phyloP scores from a whole-genome alignment of 92 coral and sea anemone genomes.

The Epizoanthus scotinus region DNA sequence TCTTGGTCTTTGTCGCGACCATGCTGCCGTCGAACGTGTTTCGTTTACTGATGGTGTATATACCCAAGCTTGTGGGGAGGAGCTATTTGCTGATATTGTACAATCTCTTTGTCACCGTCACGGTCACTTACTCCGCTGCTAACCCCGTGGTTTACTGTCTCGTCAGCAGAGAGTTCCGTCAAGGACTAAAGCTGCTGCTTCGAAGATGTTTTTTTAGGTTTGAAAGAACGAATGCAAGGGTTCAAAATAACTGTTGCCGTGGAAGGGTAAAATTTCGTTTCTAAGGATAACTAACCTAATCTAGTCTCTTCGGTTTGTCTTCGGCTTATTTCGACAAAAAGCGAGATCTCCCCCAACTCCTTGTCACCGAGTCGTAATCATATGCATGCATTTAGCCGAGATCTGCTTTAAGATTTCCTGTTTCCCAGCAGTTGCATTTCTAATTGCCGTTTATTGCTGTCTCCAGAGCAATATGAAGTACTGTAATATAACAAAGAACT shows the following conservation, averaged over 20 bases:
- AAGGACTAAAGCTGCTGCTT: conserved; percentile 11
- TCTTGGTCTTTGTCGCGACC: conserved; percentile 17
- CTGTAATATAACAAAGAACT: neutral
- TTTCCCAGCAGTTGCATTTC: neutral
- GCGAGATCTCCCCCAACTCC: neutral
- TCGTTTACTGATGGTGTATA: conserved; percentile 17
- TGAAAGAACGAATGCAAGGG: neutral
- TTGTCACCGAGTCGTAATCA: neutral
- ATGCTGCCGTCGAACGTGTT: conserved; percentile 27
- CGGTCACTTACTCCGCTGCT: conserved; percentile 17
- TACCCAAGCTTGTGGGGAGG: neutral
- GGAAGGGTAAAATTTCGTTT: conserved; percentile 6
- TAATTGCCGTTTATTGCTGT: neutral
- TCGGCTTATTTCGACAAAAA: neutral
- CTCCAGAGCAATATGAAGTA: neutral
- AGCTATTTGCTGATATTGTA: conserved; percentile 11
- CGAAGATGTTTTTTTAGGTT: neutral
- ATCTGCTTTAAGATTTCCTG: neutral
- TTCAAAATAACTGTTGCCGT: neutral
- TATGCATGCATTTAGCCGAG: neutral
- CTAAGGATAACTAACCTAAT: neutral
- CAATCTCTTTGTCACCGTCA: conserved; percentile 3
- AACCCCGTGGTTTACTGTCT: conserved; percentile 26
- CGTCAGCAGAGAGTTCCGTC: conserved; percentile 35
- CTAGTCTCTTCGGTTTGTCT: neutral